phyloP scores from a whole-genome alignment of 2,113 vertebrate genomes.

The Mohoua ochrocephala region DNA sequence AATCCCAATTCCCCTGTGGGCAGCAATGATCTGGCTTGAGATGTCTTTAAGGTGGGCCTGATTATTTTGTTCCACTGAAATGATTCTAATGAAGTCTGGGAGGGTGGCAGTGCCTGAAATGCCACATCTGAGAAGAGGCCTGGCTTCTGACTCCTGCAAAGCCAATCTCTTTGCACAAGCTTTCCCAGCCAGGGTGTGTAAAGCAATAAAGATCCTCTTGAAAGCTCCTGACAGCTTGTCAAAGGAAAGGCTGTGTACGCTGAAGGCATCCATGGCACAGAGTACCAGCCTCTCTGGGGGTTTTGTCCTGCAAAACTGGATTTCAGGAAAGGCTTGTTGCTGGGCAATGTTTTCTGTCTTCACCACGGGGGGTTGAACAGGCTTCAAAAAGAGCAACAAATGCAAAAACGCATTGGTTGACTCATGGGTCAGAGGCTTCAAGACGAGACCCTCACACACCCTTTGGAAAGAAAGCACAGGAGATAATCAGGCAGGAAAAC shows the following conservation, averaged over 20 bases:
- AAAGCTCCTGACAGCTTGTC: not conserved
- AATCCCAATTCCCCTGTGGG: fast-evolving
- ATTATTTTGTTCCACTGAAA: not conserved
- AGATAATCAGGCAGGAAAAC: not conserved
- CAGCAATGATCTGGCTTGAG: not conserved
- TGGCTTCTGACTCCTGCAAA: not conserved
- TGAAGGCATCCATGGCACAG: not conserved
- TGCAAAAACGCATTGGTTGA: not conserved
- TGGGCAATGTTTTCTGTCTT: not conserved
- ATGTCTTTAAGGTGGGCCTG: not conserved
- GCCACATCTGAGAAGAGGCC: not conserved
- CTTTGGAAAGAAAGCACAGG: not conserved
- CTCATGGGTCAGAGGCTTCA: fast-evolving
- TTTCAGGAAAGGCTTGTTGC: not conserved
- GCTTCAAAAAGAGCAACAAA: not conserved
- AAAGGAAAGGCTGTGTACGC: not conserved
- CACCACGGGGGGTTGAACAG: not conserved
- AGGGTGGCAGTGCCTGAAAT: not conserved
- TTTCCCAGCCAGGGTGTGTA: not conserved
- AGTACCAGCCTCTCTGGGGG: not conserved
- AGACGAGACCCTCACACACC: fast-evolving
- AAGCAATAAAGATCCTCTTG: not conserved
- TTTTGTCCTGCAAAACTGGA: not conserved
- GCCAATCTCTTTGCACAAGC: not conserved
- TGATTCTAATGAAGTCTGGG: fast-evolving